phyloP scores from a whole-genome alignment of 2,888 invertebrate species.

The Rotaria macrura region DNA sequence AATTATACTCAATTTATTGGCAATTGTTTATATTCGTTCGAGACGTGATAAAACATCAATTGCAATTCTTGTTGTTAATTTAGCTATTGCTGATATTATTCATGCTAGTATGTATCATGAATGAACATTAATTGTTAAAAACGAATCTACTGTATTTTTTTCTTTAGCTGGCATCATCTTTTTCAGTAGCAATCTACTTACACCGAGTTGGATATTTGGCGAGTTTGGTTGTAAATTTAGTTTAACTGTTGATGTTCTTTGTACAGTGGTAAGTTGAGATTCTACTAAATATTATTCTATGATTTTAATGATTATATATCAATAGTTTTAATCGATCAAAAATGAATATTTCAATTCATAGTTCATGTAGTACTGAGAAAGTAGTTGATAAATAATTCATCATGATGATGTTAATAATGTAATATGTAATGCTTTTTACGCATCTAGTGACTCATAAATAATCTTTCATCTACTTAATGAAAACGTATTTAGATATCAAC shows the following conservation, averaged over 20 bases:
- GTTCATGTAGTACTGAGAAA: too few relatives aligned
- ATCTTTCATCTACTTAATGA: too few relatives aligned
- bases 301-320: not conserved
- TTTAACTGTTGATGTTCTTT: not conserved
- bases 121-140: not conserved
- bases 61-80: not conserved
- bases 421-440: too few relatives aligned
- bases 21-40: not conserved
- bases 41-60: not conserved
- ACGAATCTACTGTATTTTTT: not conserved
- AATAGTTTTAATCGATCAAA: not conserved
- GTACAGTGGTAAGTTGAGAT: not conserved
- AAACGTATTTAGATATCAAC: too few relatives aligned
- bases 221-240: conserved; percentile 20
- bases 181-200: not conserved
- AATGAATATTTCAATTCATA: too few relatives aligned
- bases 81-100: not conserved
- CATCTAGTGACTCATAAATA: too few relatives aligned
- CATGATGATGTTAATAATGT: too few relatives aligned
- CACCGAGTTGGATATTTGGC: not conserved
- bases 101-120: not conserved
- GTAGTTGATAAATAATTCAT: too few relatives aligned
- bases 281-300: not conserved
- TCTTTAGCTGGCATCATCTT: not conserved
- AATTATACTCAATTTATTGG: not conserved